Evolutionary conservation across 2,888 invertebrate species (phyloP).

Genomic region (Stenodema calcarata): DNA sequence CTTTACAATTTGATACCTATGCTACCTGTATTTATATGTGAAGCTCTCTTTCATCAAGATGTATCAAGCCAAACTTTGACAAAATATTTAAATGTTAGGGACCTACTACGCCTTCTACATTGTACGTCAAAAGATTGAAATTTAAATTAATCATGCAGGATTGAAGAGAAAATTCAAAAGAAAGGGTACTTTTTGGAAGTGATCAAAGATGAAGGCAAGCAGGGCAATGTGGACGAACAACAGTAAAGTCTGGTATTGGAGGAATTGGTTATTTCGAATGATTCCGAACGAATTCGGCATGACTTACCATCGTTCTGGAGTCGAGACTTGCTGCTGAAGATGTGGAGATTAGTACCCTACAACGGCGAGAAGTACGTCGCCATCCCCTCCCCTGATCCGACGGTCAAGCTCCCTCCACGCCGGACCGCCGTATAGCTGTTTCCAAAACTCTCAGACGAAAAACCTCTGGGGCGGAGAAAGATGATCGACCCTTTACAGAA

Average conservation of each 20-base stretch:
- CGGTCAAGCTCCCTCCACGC: not conserved
- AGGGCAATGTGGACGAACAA: conserved; percentile 21
- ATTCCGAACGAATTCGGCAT: not conserved
- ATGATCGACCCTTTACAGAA: not conserved
- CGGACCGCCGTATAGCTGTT: conserved; percentile 16
- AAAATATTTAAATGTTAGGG: too few species aligned
- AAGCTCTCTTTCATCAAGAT: too few species aligned
- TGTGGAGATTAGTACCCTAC: not conserved
- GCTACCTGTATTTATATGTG: too few species aligned
- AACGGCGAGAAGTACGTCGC: not conserved
- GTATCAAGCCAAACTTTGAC: too few species aligned
- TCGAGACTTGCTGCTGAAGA: not conserved
- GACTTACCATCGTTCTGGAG: conserved; percentile 6
- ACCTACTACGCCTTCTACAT: too few species aligned
- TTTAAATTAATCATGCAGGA: too few species aligned
- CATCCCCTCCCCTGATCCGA: not conserved
- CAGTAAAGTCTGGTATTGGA: conserved; percentile 9
- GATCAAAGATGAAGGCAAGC: not conserved
- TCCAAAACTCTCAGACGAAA: not conserved
- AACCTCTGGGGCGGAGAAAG: not conserved
- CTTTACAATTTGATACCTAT: too few species aligned
- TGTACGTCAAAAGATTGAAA: too few species aligned
- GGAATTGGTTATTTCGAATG: not conserved
- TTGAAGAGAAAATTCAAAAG: not conserved
- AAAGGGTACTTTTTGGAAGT: not conserved